phyloP scores from a whole-genome alignment of 1,140 invertebrate species.

The Neodiprion fabricii region DNA sequence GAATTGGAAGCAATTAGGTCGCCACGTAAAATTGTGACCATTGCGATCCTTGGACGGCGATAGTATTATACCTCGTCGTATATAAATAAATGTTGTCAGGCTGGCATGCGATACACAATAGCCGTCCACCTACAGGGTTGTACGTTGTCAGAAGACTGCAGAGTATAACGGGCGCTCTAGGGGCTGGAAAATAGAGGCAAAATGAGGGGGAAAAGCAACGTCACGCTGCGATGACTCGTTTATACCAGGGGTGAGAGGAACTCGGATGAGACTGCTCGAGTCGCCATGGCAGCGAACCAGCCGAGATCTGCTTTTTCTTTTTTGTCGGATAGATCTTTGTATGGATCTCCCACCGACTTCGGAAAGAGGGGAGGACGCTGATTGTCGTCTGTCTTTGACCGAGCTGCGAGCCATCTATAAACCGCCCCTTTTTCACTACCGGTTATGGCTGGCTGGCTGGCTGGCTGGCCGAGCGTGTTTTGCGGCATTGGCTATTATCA shows the following conservation, averaged over 20 bases:
- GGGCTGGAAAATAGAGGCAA: background rate
- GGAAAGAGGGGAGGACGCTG: background rate
- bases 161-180: background rate
- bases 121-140: too few relatives aligned
- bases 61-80: too few relatives aligned
- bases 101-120: too few relatives aligned
- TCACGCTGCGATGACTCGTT: too few relatives aligned
- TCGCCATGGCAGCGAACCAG: conserved; percentile 1
- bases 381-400: conserved; percentile 7
- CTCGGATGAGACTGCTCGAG: background rate
- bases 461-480: background rate
- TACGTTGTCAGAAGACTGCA: too few relatives aligned
- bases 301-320: background rate
- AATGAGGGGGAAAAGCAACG: background rate
- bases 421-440: background rate
- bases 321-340: background rate
- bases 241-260: background rate
- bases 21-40: too few relatives aligned
- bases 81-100: too few relatives aligned
- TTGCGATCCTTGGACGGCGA: too few relatives aligned
- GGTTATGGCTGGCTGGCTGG: background rate
- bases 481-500: background rate
- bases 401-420: background rate
- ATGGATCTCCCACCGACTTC: background rate
- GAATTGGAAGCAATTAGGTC: too few relatives aligned